Base-by-base conservation (phyloP, 2,113 vertebrate genomes). In the Chrysochloris asiatica region DNA sequence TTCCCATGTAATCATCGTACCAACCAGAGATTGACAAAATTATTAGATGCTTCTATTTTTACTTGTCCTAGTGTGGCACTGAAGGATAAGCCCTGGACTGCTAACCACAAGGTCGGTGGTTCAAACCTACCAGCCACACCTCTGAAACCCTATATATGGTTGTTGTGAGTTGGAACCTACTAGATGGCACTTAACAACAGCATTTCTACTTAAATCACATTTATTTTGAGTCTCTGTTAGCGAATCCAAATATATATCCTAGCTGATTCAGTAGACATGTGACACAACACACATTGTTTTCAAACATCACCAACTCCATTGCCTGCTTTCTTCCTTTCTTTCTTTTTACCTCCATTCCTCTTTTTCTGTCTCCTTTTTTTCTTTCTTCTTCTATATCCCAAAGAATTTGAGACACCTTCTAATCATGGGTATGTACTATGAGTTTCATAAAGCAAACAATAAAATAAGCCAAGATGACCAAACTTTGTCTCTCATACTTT, bases 381-480 rank as follows among this genome's bases (percentile, higher is more conserved):
- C 6, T 14, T 45, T 21, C 30, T 4, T 38, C 61, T n/a, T n/a
- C 63, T n/a, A n/a, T n/a, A 19, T 65, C 63, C 3, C 67, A 43
- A 61, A 88, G 24, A 48, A 80, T 56, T 65, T 72, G 65, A 85
- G 47, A 78, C 45, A 50, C 14, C 47, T 65, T 93, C 50, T 28
- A 83, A 65, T 56, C 61, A 33, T 90, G 16, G 48, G 48, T 28
- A n/a, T 78, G 41, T 30, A 56, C 36, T 82, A 16, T 80, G 56
- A 76, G 33, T 76, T 87, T 90, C 79, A 81, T 54, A 54, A 95
- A 90, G 79, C 75, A 33, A n/a, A n/a, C n/a, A n/a, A n/a, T n/a
- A n/a, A n/a, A n/a, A n/a, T n/a, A n/a, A n/a, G n/a, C n/a, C n/a
- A n/a, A n/a, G n/a, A n/a, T n/a, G n/a, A n/a, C n/a, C n/a, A n/a